phyloP scores from a whole-genome alignment of 2,888 invertebrate species.

The Cinara cedri region DNA sequence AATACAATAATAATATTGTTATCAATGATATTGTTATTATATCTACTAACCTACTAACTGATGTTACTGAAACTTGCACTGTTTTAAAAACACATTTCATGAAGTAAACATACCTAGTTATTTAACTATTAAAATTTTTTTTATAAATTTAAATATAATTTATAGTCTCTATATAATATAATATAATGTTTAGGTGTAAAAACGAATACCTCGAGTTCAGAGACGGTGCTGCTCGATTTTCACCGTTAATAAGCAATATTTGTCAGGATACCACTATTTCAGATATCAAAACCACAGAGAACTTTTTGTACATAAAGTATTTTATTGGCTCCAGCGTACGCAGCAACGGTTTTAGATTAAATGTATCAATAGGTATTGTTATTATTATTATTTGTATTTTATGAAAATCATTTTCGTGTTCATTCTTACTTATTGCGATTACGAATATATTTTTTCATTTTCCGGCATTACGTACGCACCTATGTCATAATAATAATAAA shows the following conservation, averaged over 20 bases:
- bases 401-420: no score
- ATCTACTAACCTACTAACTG: no score
- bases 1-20: background rate
- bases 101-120: no score
- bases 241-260: slow-evolving; percentile 71
- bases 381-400: background rate
- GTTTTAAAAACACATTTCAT: no score
- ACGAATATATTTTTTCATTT: no score
- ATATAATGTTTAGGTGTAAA: slow-evolving; percentile 64
- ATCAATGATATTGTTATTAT: no score
- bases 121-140: background rate
- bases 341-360: slow-evolving; percentile 72
- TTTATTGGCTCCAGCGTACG: slow-evolving; percentile 74
- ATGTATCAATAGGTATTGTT: slow-evolving; percentile 39
- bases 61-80: no score
- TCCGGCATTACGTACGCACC: no score
- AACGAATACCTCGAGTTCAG: slow-evolving; percentile 78
- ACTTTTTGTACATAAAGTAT: slow-evolving; percentile 71
- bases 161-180: no score
- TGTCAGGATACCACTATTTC: slow-evolving; percentile 66
- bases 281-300: slow-evolving; percentile 67
- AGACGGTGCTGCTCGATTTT: slow-evolving; percentile 78
- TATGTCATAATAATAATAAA: no score
- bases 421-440: no score
- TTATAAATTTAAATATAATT: background rate